These are phyloP conservation scores for Callopanchax toddi DNA, from an alignment of 2,113 vertebrate species.

Conservation along the genomic window DNA sequence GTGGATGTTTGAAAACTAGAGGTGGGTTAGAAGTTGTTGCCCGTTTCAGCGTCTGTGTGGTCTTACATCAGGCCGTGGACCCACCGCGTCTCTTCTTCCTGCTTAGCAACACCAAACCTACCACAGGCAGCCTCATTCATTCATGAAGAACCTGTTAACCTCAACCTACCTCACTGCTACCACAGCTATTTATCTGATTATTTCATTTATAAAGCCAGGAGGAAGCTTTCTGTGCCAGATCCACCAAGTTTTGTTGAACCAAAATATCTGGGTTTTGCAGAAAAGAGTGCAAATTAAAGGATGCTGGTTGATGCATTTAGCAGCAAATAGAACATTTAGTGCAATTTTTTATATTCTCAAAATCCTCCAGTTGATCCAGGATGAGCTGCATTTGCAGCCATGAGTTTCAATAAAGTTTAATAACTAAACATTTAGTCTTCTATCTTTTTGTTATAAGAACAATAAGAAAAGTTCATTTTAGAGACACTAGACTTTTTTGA, in stretches of 20 bases:
- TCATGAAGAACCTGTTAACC: constrained; percentile 13
- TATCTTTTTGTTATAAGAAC: too few species aligned
- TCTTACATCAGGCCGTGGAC: constrained; percentile 27
- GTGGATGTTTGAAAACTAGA: too few species aligned
- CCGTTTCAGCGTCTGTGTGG: constrained; percentile 45
- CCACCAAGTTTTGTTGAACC: neutral
- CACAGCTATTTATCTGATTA: constrained; percentile 13
- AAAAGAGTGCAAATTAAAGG: constrained; percentile 15
- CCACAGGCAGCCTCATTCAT: constrained; percentile 44
- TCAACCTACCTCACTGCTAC: constrained; percentile 37
- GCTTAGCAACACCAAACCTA: constrained; percentile 32
- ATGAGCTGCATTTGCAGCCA: too few species aligned
- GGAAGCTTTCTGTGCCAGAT: neutral
- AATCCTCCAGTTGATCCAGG: too few species aligned
- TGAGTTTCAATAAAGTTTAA: too few species aligned
- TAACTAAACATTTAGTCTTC: too few species aligned
- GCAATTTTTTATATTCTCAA: too few species aligned
- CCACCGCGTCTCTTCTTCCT: constrained; percentile 17
- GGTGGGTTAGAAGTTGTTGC: too few species aligned
- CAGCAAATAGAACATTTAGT: too few species aligned
- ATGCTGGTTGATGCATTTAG: neutral
- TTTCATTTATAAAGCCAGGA: neutral
- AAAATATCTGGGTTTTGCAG: neutral
- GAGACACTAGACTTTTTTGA: too few species aligned
- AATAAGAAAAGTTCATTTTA: too few species aligned